These are phyloP conservation scores for Puffinus mauretanicus DNA, from an alignment of 2,113 vertebrate species.

Conservation along the genomic window DNA sequence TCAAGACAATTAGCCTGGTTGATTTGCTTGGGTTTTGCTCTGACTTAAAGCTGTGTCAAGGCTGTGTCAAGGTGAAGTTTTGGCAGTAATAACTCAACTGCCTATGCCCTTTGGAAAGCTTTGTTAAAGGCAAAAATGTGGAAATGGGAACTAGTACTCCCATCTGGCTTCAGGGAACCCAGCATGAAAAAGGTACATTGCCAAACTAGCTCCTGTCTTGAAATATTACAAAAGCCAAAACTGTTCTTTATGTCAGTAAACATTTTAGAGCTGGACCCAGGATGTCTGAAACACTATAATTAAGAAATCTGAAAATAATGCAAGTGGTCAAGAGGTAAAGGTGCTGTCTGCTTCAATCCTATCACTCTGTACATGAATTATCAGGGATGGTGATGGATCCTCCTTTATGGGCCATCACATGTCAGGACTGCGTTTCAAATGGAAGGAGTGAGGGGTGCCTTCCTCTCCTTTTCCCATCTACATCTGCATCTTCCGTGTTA, in stretches of 20 bases:
- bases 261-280: not conserved
- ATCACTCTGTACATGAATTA: not conserved
- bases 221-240: not conserved
- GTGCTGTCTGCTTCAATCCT: not conserved
- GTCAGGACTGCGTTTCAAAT: not conserved
- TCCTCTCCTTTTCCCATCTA: not conserved
- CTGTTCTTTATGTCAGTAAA: not conserved
- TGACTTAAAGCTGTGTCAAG: not conserved
- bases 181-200: not conserved
- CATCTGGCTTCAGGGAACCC: not conserved
- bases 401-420: not conserved
- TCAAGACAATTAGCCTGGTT: not conserved
- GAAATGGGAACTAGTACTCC: not conserved
- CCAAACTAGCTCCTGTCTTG: not conserved
- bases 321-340: not conserved
- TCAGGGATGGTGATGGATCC: not conserved
- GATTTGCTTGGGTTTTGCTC: not conserved
- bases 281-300: not conserved
- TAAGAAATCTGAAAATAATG: not conserved
- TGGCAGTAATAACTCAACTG: not conserved
- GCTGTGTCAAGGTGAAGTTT: not conserved
- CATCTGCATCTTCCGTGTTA: not conserved
- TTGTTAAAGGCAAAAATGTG: not conserved
- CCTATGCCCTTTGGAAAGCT: not conserved
- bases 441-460: not conserved